Percentiles rank a stretch among this genome's conserved stretches.
These are phyloP conservation scores for Rhamnusium bicolor DNA, from an alignment of 2,888 invertebrate genomes.

Conservation along the genomic window DNA sequence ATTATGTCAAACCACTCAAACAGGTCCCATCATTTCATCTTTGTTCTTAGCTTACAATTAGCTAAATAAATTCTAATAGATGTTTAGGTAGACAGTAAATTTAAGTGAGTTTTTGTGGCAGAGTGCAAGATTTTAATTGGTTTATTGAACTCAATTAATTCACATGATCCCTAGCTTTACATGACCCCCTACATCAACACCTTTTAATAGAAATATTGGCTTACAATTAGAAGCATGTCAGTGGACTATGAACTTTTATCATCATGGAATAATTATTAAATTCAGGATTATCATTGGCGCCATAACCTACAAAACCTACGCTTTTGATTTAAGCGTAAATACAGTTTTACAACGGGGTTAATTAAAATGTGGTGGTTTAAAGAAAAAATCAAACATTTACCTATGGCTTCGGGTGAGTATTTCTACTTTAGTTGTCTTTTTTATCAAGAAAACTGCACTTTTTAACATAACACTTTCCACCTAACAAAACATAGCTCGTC, in stretches of 20 bases:
- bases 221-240: not conserved
- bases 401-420: conserved; percentile 51
- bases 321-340: not conserved
- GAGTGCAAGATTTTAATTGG: no score
- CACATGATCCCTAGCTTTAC: not conserved
- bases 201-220: no score
- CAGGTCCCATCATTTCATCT: no score
- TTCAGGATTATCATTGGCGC: conserved; percentile 22
- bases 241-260: not conserved
- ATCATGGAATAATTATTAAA: no score
- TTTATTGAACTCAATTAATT: not conserved
- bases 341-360: not conserved
- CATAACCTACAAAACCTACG: conserved; percentile 28
- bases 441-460: conserved; percentile 28
- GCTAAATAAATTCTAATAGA: no score
- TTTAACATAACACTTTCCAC: conserved; percentile 38
- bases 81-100: no score
- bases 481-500: not conserved
- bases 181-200: not conserved
- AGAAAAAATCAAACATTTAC: conserved; percentile 52
- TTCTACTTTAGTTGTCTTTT: conserved; percentile 28
- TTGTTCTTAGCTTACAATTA: no score
- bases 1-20: no score
- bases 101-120: no score
- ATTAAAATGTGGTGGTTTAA: conserved; percentile 44